These are phyloP conservation scores for Phengaris arion DNA, from an alignment of 2,888 invertebrate species.

Conservation along the genomic window DNA sequence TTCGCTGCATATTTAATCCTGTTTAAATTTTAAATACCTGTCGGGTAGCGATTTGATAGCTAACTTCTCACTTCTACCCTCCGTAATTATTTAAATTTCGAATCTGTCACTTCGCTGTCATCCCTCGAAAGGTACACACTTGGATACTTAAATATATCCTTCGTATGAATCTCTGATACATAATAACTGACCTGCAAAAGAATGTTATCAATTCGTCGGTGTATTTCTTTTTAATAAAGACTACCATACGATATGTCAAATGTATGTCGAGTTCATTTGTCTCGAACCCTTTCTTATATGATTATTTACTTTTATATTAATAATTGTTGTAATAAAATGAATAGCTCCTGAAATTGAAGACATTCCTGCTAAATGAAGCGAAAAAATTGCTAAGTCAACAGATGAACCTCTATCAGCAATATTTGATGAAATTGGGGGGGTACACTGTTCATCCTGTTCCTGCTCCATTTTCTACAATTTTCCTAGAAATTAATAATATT, in stretches of 20 bases:
- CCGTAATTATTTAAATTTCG: constrained; percentile 6
- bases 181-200: too few relatives aligned
- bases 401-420: constrained; percentile 83
- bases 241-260: too few relatives aligned
- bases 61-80: background rate
- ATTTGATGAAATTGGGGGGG: constrained; percentile 82
- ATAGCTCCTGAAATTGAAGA: constrained; percentile 87
- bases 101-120: background rate
- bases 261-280: too few relatives aligned
- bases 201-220: too few relatives aligned
- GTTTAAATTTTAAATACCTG: constrained; percentile 7
- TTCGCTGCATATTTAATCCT: background rate
- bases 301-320: constrained; percentile 83
- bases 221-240: too few relatives aligned
- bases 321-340: constrained; percentile 88
- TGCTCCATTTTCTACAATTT: constrained; percentile 83
- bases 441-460: constrained; percentile 90
- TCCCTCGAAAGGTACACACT: background rate
- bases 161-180: background rate
- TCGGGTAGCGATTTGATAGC: background rate
- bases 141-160: background rate
- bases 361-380: constrained; percentile 86
- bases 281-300: too few relatives aligned
- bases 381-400: constrained; percentile 88
- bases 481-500: constrained; percentile 81